A percentile compares a stretch with the other conserved stretches of the same genome.
These are phyloP conservation scores for Miniopterus natalensis DNA, from an alignment of 2,113 vertebrate genomes.

Conservation along the genomic window DNA sequence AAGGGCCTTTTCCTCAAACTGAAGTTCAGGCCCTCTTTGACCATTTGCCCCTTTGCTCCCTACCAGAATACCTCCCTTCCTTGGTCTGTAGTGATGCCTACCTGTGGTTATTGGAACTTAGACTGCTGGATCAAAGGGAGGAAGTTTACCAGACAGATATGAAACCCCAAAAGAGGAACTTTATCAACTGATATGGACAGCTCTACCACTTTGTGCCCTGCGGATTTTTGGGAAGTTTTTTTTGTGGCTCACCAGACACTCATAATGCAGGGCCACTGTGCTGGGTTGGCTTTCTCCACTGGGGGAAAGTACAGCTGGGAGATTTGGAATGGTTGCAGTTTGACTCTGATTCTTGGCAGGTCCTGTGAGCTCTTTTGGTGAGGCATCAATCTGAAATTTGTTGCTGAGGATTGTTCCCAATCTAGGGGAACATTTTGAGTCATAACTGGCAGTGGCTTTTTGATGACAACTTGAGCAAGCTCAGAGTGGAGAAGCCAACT, in stretches of 20 bases:
- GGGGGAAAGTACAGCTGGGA: constrained; percentile 45
- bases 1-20: neutral
- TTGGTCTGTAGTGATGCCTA: neutral
- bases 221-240: constrained; percentile 56
- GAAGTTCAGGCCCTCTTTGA: neutral
- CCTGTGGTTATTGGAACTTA: neutral
- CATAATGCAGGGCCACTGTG: neutral
- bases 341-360: neutral
- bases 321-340: constrained; percentile 49
- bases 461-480: neutral
- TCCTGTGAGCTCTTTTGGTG: neutral
- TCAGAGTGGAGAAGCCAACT: neutral
- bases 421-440: neutral
- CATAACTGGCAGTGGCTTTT: constrained; percentile 2
- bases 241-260: constrained; percentile 53
- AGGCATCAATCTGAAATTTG: constrained; percentile 2
- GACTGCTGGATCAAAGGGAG: neutral
- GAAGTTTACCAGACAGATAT: constrained; percentile 15
- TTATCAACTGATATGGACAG: neutral
- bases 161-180: constrained; percentile 59
- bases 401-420: constrained; percentile 1
- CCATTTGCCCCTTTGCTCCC: neutral
- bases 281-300: neutral
- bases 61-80: neutral
- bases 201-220: neutral